Base-by-base conservation (phyloP, 2,113 vertebrate genomes). In the Bujurquina vittata region DNA sequence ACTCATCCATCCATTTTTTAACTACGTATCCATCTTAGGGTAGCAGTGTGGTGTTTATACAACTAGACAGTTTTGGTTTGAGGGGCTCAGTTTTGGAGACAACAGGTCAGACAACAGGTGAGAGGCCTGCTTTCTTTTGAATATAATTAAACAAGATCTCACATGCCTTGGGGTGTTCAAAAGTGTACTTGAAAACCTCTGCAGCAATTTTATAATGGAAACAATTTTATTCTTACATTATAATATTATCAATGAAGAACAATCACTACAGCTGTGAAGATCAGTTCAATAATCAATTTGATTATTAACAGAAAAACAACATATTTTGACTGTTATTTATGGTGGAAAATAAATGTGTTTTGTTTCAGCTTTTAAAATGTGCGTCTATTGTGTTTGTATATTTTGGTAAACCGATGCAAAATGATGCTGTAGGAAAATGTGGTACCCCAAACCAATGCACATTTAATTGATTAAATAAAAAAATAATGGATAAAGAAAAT, bases 261-360 rank as follows among this genome's bases (percentile, higher is more conserved):
- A 69, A 31, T 26, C 65, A 11, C 23, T 52, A 40, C 14, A 15
- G 40, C 63, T 29, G 40, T 49, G 40, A 52, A 31, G 65, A 52
- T 43, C 8, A 3, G 65, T 20, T 29, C 7, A 69, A 52, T 69
- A 52, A 69, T 69, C 43, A 52, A 69, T 20, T 49, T 0, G 43
- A 52, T 69, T 49, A 69, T 69, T 23, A 69, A 69, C 65, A 69
- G 43, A 31, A 69, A 69, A 69, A 69, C 22, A 49, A 69, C 22
- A 49, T 49, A 69, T 52, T 69, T 49, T 31, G 65, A 69, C 22
- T 49, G 23, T 29, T 67, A 46, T 69, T 69, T 1, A 26, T 52
- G 23, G 23, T 52, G 10, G 10, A 52, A 52, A 52, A 15, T 9
- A 69, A 69, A 52, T 52, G 43, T 43, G 29, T 49, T 69, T 52